Percentiles rank a stretch among this genome's conserved stretches.
Evolutionary conservation across 2,888 invertebrate species (phyloP).

Genomic region (Dynastes hyllus): DNA sequence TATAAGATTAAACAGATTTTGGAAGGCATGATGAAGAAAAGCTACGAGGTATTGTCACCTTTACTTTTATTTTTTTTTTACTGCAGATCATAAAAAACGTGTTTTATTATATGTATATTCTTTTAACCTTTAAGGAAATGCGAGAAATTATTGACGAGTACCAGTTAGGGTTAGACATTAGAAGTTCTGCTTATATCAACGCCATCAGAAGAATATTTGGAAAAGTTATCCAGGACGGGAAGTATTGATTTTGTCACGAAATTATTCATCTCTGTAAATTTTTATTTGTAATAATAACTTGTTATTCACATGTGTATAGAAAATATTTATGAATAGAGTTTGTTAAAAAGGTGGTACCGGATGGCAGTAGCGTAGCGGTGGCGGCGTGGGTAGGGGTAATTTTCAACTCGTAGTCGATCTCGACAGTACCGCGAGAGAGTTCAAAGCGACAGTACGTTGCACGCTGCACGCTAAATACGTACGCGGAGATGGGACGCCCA

Average conservation of each 20-base stretch:
- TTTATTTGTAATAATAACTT: not conserved
- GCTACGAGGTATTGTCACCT: slow-evolving; percentile 42
- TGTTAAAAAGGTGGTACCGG: too few relatives aligned
- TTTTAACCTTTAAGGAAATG: slow-evolving; percentile 61
- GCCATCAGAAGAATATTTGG: slow-evolving; percentile 63
- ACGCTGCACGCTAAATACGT: too few relatives aligned
- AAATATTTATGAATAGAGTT: too few relatives aligned
- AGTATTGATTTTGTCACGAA: slow-evolving; percentile 40
- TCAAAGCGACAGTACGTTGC: too few relatives aligned
- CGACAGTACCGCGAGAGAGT: too few relatives aligned
- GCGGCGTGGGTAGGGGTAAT: too few relatives aligned
- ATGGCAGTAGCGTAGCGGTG: too few relatives aligned
- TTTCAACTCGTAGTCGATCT: too few relatives aligned
- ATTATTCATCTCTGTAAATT: not conserved
- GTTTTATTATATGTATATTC: not conserved
- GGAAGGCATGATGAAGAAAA: slow-evolving; percentile 45
- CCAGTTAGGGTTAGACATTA: slow-evolving; percentile 63
- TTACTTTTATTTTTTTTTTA: not conserved
- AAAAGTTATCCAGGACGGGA: slow-evolving; percentile 46
- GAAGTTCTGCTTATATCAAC: slow-evolving; percentile 65
- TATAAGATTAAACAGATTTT: slow-evolving; percentile 36
- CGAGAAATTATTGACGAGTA: slow-evolving; percentile 59
- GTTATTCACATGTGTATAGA: too few relatives aligned
- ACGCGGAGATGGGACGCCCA: too few relatives aligned
- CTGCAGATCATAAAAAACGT: not conserved